These are phyloP conservation scores for Cotesia vestalis DNA, from an alignment of 1,140 invertebrate species.

Conservation along the genomic window DNA sequence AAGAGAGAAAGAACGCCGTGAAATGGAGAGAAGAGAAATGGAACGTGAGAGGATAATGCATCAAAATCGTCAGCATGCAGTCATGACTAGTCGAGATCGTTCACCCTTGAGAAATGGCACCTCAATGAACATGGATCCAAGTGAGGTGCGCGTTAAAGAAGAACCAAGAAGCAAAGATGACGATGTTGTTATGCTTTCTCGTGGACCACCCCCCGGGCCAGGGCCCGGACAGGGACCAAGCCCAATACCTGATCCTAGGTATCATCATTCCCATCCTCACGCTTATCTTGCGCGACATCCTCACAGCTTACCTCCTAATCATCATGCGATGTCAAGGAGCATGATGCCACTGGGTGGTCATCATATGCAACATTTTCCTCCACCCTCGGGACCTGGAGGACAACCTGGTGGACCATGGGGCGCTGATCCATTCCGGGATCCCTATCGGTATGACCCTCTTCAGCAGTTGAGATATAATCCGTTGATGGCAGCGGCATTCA, in stretches of 20 bases:
- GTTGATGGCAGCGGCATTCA: constrained; percentile 76
- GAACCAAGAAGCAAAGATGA: constrained; percentile 72
- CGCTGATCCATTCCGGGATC: constrained; percentile 71
- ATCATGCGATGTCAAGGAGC: constrained; percentile 63
- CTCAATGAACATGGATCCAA: constrained; percentile 56
- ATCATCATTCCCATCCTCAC: constrained; percentile 55
- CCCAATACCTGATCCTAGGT: constrained; percentile 59
- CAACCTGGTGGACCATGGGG: constrained; percentile 71
- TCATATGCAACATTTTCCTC: constrained; percentile 68
- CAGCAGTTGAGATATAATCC: constrained; percentile 75
- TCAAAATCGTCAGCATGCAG: constrained; percentile 66
- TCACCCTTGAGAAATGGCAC: constrained; percentile 77
- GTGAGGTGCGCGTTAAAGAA: constrained; percentile 71
- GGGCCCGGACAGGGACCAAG: constrained; percentile 49
- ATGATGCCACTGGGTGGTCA: constrained; percentile 67
- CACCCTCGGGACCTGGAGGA: constrained; percentile 52
- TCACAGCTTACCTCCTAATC: constrained; percentile 57
- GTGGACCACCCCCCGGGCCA: constrained; percentile 54
- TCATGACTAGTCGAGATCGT: constrained; percentile 66
- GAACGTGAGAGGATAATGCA: constrained; percentile 73
- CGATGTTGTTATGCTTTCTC: constrained; percentile 70
- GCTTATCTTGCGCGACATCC: constrained; percentile 58
- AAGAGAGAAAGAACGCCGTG: constrained; percentile 68
- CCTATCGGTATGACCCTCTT: constrained; percentile 75
- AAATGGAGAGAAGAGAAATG: constrained; percentile 77